These are phyloP conservation scores for Amphipyra tragopoginis DNA, from an alignment of 2,888 invertebrate species.

Conservation along the genomic window DNA sequence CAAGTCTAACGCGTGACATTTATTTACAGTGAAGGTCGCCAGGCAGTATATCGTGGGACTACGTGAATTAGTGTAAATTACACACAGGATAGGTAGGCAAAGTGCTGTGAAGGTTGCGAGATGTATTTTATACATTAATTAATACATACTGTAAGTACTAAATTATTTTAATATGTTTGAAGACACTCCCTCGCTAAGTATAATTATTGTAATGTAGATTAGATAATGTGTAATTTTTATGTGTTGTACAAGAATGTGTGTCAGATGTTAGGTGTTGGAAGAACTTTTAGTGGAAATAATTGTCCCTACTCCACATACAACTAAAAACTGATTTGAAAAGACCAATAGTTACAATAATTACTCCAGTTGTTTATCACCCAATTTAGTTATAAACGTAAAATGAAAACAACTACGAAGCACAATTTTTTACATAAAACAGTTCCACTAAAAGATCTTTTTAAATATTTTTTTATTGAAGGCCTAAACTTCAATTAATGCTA, in stretches of 20 bases:
- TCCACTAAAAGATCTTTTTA: conserved; percentile 74
- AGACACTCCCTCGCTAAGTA: conserved; percentile 83
- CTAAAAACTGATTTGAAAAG: background rate
- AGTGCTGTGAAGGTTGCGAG: conserved; percentile 84
- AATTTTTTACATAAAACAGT: conserved; percentile 37
- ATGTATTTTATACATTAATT: conserved; percentile 82
- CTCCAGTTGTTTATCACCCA: background rate
- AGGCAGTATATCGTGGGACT: conserved; percentile 36
- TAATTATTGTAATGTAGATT: conserved; percentile 78
- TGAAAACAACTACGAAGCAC: conserved; percentile 34
- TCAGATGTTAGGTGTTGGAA: conserved; percentile 69
- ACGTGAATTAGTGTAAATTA: conserved; percentile 67
- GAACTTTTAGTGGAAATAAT: conserved; percentile 75
- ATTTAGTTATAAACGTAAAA: conserved; percentile 14
- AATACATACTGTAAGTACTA: conserved; percentile 85
- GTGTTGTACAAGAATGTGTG: conserved; percentile 78
- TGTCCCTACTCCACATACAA: conserved; percentile 17
- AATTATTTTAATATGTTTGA: conserved; percentile 88
- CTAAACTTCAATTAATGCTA: conserved; percentile 72
- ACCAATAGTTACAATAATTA: conserved; percentile 24
- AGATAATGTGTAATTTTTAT: conserved; percentile 77
- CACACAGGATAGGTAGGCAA: conserved; percentile 73
- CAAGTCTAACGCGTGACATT: conserved; percentile 23
- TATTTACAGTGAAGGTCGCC: conserved; percentile 76
- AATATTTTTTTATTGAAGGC: conserved; percentile 70